A percentile compares a stretch with the other conserved stretches of the same genome.
Conservation (phyloP, 2,113 vertebrate genomes). For the Asarcornis scutulata region DNA sequence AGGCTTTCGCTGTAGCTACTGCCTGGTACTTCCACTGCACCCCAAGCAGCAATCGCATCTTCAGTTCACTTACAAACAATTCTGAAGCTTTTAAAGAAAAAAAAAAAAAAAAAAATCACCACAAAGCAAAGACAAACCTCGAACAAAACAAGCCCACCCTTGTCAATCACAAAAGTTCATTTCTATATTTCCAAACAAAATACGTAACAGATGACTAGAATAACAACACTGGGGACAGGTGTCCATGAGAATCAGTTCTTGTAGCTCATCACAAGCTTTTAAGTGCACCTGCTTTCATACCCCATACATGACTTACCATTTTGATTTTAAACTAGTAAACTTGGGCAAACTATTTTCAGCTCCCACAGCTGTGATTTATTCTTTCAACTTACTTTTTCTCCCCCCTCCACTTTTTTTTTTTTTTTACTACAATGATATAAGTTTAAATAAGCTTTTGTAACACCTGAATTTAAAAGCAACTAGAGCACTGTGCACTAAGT, state of each 20-base stretch:
- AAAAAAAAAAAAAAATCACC: background rate
- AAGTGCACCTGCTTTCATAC: background rate
- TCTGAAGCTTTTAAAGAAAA: conserved; percentile 28
- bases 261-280: background rate
- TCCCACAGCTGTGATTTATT: background rate
- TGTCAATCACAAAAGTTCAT: conserved; percentile 62
- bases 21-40: background rate
- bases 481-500: background rate
- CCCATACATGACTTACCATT: background rate
- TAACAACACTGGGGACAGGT: background rate
- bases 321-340: background rate
- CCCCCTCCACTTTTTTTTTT: background rate
- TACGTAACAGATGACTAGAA: background rate
- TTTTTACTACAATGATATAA: background rate
- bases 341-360: background rate
- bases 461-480: background rate
- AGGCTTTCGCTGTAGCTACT: background rate
- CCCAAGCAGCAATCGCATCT: background rate
- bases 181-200: conserved; percentile 32
- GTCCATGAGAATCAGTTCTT: background rate
- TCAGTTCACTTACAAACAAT: background rate
- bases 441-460: background rate
- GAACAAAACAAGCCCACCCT: background rate
- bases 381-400: background rate
- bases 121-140: background rate